Evolutionary conservation across 1,140 invertebrate species (phyloP).

Genomic region (Lucilia cuprina): DNA sequence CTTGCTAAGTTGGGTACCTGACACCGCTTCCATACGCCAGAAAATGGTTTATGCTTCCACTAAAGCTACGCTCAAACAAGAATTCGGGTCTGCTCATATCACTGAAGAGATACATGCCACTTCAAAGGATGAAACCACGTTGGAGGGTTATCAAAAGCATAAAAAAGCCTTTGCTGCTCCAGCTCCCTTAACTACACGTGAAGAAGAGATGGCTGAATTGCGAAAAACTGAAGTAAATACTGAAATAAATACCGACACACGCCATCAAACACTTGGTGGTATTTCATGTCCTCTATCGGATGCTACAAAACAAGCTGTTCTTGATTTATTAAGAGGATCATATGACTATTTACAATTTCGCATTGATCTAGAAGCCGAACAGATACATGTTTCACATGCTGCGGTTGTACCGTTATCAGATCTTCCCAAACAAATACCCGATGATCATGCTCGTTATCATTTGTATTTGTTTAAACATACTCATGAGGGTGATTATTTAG

Average conservation of each 20-base stretch:
- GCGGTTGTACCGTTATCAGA: conserved; percentile 69
- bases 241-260: conserved; percentile 82
- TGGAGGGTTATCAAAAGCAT: conserved; percentile 83
- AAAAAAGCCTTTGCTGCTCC: conserved; percentile 80
- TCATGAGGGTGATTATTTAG: conserved; percentile 88
- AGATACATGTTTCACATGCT: conserved; percentile 69
- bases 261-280: conserved; percentile 90
- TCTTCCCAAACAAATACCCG: conserved; percentile 79
- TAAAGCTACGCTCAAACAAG: conserved; percentile 94
- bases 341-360: conserved; percentile 81
- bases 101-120: conserved; percentile 65
- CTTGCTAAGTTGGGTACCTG: conserved; percentile 93
- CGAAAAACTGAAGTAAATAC: conserved; percentile 78
- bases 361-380: conserved; percentile 67
- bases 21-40: conserved; percentile 85
- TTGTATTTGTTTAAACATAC: conserved; percentile 90
- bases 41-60: conserved; percentile 99
- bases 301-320: conserved; percentile 78
- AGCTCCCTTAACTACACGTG: conserved; percentile 85
- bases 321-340: conserved; percentile 70
- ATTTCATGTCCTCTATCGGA: conserved; percentile 92
- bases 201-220: conserved; percentile 87
- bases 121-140: conserved; percentile 77
- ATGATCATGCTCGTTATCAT: conserved; percentile 88
- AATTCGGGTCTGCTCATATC: conserved; percentile 91